phyloP scores from a whole-genome alignment of 2,888 invertebrate species.

The Morpho deidamia region DNA sequence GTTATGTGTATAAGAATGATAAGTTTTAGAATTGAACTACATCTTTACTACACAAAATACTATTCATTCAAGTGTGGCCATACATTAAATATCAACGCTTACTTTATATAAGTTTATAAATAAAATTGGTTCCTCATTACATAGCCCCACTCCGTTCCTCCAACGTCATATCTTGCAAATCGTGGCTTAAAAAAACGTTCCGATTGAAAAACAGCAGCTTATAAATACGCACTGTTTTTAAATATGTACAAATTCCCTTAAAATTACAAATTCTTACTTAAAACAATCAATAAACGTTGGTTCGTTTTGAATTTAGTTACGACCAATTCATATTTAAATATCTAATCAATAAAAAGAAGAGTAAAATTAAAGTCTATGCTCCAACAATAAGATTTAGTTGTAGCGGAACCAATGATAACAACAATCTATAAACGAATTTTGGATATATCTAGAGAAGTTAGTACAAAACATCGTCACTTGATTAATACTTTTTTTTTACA shows the following conservation, averaged over 20 bases:
- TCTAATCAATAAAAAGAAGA: constrained; percentile 15
- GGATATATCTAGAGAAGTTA: constrained; percentile 47
- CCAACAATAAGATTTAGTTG: constrained; percentile 19
- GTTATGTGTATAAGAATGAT: too few relatives aligned
- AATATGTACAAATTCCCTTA: constrained; percentile 67
- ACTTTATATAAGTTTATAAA: constrained; percentile 2
- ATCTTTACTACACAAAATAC: not conserved
- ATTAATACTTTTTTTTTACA: constrained; percentile 50
- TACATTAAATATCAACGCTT: not conserved
- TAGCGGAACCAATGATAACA: constrained; percentile 19
- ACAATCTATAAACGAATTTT: constrained; percentile 35
- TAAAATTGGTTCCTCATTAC: constrained; percentile 10
- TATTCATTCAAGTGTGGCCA: not conserved
- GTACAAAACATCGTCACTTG: constrained; percentile 61
- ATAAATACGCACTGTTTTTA: constrained; percentile 64
- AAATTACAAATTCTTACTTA: constrained; percentile 35
- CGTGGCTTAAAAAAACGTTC: constrained; percentile 37
- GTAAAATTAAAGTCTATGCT: constrained; percentile 24
- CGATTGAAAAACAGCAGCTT: constrained; percentile 57
- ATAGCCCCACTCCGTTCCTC: constrained; percentile 20
- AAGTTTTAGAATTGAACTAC: too few relatives aligned
- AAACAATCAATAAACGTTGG: constrained; percentile 39
- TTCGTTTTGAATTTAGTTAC: constrained; percentile 37
- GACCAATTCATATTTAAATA: constrained; percentile 23
- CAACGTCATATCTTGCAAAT: constrained; percentile 31